A percentile compares a stretch with the other conserved stretches of the same genome.
phyloP scores from a whole-genome alignment of 2,797 vertebrate species.

The Phrynocephalus guinanensis region DNA sequence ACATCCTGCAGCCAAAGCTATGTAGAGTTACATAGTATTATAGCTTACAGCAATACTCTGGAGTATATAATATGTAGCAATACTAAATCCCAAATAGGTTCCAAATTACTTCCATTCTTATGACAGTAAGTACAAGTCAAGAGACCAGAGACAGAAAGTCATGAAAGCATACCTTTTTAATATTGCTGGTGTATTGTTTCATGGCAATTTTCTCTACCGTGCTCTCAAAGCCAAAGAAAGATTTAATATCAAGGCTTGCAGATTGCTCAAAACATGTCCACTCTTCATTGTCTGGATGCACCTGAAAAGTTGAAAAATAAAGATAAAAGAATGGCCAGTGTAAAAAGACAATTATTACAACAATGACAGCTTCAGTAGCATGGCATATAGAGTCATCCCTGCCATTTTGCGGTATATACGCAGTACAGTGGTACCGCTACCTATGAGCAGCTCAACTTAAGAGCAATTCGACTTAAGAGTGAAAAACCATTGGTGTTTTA shows the following conservation, averaged over 20 bases:
- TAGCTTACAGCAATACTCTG: too few species aligned
- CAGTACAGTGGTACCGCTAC: background rate
- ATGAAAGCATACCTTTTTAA: conserved; percentile 86
- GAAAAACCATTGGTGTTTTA: too few species aligned
- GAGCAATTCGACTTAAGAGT: too few species aligned
- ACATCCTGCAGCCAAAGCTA: too few species aligned
- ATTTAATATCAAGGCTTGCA: conserved; percentile 95
- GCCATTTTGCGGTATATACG: background rate
- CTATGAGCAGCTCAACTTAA: too few species aligned
- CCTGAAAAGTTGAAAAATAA: conserved; percentile 76
- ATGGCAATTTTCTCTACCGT: conserved; percentile 96
- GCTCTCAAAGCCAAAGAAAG: conserved; percentile 97
- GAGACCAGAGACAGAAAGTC: conserved; percentile 13
- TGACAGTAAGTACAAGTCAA: conserved; percentile 4
- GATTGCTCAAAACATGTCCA: conserved; percentile 98
- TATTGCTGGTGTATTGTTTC: conserved; percentile 95
- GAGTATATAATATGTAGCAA: too few species aligned
- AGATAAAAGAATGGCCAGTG: background rate
- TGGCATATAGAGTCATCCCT: background rate
- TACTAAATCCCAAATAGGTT: background rate
- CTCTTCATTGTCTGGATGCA: conserved; percentile 95
- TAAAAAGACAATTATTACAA: background rate
- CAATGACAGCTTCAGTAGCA: background rate
- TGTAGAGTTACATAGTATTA: too few species aligned
- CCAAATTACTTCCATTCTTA: background rate